Base-by-base conservation (phyloP, 2,888 invertebrate genomes). In the Cantharis flavilabris region DNA sequence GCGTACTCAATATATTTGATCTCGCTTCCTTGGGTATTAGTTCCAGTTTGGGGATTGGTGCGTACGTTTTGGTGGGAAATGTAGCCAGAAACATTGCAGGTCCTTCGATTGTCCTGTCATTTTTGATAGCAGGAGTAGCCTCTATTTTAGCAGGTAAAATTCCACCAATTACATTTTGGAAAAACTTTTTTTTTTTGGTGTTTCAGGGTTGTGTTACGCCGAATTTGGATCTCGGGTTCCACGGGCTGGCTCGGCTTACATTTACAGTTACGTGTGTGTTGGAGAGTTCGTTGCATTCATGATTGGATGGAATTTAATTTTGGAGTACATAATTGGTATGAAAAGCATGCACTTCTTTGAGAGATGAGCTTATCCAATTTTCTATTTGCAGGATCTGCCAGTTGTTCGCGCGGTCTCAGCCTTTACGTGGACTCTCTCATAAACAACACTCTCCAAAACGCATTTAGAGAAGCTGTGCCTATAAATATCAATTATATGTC, bases 221-320 rank as follows among this genome's bases (percentile, higher is more conserved):
- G 97, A 97, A 88, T 97, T 97, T 86, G 97, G 96, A 1, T 95
- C 96, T 0, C 90, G 96, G 76, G 95, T 96, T 0, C 97, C 97
- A 0, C 94, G 93, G 84, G 96, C 97, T 0, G 97, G 97, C 7
- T 97, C 97, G 0, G 97, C 97, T 0, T 98, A 98, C 85, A 93
- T 97, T 18, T 98, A 98, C 90, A 97, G 96, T 86, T 98, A 97
- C 87, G 97, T 97, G 14, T 95, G 96, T 72, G 94, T 97, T 72
- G 97, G 97, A 1, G 97, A 98, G 89, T 94, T 97, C 84, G 92
- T 96, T 75, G 97, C 97, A 0, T 97, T 97, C 87, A 90, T 96
- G 63, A 97, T 97, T 83, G 97, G 97, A 63, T 98, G 98, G 97
- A 97, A 97, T 88, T 92, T 98, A 72, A 95, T 97, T 82, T 89